These are phyloP conservation scores for Brenthis hecate DNA, from an alignment of 2,888 invertebrate genomes.

Conservation along the genomic window DNA sequence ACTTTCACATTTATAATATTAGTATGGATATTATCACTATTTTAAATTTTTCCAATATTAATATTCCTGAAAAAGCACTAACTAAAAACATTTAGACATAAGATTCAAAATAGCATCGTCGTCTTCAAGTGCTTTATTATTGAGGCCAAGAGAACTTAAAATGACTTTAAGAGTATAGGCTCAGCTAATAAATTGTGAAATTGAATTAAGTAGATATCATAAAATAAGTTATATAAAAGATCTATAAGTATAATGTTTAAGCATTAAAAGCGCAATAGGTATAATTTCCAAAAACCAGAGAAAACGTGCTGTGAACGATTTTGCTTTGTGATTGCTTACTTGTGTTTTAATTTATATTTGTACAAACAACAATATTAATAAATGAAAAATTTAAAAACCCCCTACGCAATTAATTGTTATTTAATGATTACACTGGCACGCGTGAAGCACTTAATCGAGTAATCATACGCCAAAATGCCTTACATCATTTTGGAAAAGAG, in stretches of 20 bases:
- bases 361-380: too few relatives aligned
- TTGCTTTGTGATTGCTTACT: too few relatives aligned
- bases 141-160: slow-evolving; percentile 21
- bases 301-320: too few relatives aligned
- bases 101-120: slow-evolving; percentile 15
- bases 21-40: background rate
- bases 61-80: background rate
- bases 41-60: background rate
- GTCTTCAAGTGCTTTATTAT: slow-evolving; percentile 1
- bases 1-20: too few relatives aligned
- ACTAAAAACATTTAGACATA: slow-evolving; percentile 18
- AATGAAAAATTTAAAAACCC: too few relatives aligned
- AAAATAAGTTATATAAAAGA: background rate
- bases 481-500: too few relatives aligned
- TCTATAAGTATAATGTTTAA: background rate
- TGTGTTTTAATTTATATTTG: too few relatives aligned
- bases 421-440: too few relatives aligned
- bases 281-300: background rate
- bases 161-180: slow-evolving; percentile 6
- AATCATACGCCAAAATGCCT: too few relatives aligned
- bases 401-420: too few relatives aligned
- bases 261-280: background rate
- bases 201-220: background rate
- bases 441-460: too few relatives aligned
- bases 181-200: slow-evolving; percentile 1